Conservation (phyloP, 2,797 vertebrate genomes). For the Tokudaia tokunoshimensis region DNA sequence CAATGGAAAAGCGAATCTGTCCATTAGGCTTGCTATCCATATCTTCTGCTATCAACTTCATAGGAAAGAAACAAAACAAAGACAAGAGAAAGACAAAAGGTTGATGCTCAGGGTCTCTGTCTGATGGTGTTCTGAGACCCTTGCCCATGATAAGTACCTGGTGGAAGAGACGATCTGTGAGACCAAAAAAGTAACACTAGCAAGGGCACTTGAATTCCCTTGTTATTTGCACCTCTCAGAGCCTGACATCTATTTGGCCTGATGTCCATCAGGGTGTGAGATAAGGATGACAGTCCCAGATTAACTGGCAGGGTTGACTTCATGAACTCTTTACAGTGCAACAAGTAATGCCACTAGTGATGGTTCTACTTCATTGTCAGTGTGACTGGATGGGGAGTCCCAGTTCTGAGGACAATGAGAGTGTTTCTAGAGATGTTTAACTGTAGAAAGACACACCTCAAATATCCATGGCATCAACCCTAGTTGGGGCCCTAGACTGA, state of each 20-base stretch:
- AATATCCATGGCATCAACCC: background rate
- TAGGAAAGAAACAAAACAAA: slow-evolving; percentile 52
- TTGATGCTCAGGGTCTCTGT: background rate
- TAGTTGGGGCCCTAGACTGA: background rate
- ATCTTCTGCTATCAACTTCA: slow-evolving; percentile 96
- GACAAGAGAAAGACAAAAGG: background rate
- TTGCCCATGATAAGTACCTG: background rate
- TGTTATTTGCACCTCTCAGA: background rate
- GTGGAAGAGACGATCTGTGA: rapidly evolving
- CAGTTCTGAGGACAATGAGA: background rate
- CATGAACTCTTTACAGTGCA: background rate
- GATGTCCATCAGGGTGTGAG: background rate
- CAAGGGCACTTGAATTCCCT: background rate
- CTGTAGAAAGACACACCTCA: background rate
- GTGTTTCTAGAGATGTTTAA: background rate
- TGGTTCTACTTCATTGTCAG: background rate
- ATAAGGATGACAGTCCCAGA: background rate
- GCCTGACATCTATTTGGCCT: background rate
- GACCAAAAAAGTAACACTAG: background rate
- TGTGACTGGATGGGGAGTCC: background rate
- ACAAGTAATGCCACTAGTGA: background rate
- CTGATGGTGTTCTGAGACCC: background rate
- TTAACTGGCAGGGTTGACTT: background rate
- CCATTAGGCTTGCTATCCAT: slow-evolving; percentile 95
- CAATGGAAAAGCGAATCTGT: slow-evolving; percentile 94